Percentiles rank a stretch among this genome's conserved stretches.
Conservation (phyloP, 2,888 invertebrate genomes). For the Dryobota labecula region DNA sequence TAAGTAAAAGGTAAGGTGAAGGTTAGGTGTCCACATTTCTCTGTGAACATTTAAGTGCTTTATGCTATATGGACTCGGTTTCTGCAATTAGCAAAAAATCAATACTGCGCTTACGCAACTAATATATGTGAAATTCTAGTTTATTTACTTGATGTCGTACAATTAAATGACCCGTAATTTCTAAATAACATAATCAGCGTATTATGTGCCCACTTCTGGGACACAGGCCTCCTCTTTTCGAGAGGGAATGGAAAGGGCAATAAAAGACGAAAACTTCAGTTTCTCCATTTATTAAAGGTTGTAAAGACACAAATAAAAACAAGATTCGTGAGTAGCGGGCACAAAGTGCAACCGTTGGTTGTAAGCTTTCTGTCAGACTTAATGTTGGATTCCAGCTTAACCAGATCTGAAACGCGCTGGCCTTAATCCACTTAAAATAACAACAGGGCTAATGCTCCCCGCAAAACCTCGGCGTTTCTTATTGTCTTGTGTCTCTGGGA, state of each 20-base stretch:
- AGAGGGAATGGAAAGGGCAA: not conserved
- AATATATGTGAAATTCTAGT: not conserved
- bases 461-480: conserved; percentile 78
- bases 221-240: too few relatives aligned
- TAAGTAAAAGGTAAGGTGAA: too few relatives aligned
- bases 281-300: conserved; percentile 44
- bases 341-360: conserved; percentile 79
- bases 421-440: conserved; percentile 90
- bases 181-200: not conserved
- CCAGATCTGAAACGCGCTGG: conserved; percentile 88
- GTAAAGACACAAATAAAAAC: conserved; percentile 40
- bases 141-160: not conserved
- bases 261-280: conserved; percentile 22
- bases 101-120: not conserved
- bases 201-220: too few relatives aligned
- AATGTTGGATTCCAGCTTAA: conserved; percentile 86
- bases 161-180: not conserved
- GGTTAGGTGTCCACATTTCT: not conserved
- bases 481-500: conserved; percentile 80
- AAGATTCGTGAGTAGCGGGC: conserved; percentile 64
- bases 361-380: conserved; percentile 84
- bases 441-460: conserved; percentile 84
- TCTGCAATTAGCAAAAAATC: not conserved
- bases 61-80: not conserved
- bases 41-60: not conserved